These are phyloP conservation scores for Agapornis canus DNA, from an alignment of 2,797 vertebrate genomes.

Conservation along the genomic window DNA sequence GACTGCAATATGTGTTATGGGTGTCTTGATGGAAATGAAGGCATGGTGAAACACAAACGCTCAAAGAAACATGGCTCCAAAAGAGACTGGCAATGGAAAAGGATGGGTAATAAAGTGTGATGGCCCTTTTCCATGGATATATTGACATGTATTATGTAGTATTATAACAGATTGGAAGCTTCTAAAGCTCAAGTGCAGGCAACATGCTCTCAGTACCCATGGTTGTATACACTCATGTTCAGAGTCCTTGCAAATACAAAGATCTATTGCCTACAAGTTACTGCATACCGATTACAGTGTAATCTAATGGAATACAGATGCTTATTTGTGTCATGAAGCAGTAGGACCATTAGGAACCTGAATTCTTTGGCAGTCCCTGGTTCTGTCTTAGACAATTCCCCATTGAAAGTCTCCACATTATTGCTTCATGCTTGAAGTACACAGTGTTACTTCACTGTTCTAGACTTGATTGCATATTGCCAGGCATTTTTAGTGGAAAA, in stretches of 20 bases:
- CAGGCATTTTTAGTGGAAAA: constrained; percentile 30
- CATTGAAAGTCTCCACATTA: not conserved
- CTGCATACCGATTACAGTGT: not conserved
- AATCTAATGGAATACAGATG: not conserved
- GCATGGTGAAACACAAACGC: constrained; percentile 27
- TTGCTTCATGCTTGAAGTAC: not conserved
- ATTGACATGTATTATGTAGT: constrained; percentile 33
- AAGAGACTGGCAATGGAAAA: constrained; percentile 31
- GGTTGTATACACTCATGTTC: not conserved
- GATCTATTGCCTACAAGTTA: not conserved
- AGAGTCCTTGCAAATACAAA: not conserved
- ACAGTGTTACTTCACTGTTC: not conserved
- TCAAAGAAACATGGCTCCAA: constrained; percentile 30
- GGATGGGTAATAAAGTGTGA: constrained; percentile 31
- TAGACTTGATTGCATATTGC: not conserved
- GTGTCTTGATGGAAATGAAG: constrained; percentile 50
- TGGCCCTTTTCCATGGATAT: constrained; percentile 47
- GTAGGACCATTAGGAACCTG: not conserved
- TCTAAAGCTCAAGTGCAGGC: constrained; percentile 4
- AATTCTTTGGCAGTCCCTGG: not conserved
- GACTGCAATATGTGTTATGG: constrained; percentile 48
- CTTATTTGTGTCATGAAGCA: not conserved
- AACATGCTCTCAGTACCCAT: not conserved
- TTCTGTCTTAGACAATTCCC: not conserved
- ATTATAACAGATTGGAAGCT: constrained; percentile 46